Evolutionary conservation across 2,113 vertebrate genomes (phyloP), one percentile per base, ranked within the genome.

Genomic region (Rhegmatorhina hoffmannsi): DNA sequence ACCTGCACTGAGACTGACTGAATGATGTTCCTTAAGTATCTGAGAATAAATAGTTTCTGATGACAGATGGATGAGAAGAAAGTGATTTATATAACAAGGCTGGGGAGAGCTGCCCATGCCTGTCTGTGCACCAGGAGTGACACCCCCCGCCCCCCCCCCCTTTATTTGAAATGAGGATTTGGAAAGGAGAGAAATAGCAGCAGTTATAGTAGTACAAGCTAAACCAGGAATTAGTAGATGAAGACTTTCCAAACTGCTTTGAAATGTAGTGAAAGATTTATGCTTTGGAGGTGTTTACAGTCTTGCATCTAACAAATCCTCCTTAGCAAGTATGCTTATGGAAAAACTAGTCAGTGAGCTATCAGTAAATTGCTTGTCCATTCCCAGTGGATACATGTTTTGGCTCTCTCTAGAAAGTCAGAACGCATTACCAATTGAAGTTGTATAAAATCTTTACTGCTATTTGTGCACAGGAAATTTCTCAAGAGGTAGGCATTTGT

Each of bases 221-320:
- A 36, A 82, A 73, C 47, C 63, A 91, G 33, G 53, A 82, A 64
- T 38, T 77, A 49, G 53, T 28, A 60, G 17, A 52, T 5, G 6
- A 87, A 92, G 62, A 21, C 68, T 68, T 91, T 89, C 66, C 81
- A 91, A 81, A 79, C 29, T 64, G 21, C 69, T 82, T 87, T 55
- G 60, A 85, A 80, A 63, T 1, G 15, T 52, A 26, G 13, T 26
- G 38, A 60, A 89, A 70, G 31, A 66, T 88, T 64, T n/a, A 55
- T 56, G 43, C 33, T 92, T 50, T 68, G 6, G 3, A 67, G 56
- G 19, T 40, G 52, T 84, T 93, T 83, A 63, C 49, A 81, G 36
- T 28, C n/a, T 72, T 40, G n/a, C 47, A 75, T 28, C 31, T 68
- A 73, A 73, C 31, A 87, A 75, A 70, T 14, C 13, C 5, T 3